Percentiles rank a stretch among this genome's conserved stretches.
phyloP scores from a whole-genome alignment of 2,113 vertebrate genomes.

The Osmerus mordax region DNA sequence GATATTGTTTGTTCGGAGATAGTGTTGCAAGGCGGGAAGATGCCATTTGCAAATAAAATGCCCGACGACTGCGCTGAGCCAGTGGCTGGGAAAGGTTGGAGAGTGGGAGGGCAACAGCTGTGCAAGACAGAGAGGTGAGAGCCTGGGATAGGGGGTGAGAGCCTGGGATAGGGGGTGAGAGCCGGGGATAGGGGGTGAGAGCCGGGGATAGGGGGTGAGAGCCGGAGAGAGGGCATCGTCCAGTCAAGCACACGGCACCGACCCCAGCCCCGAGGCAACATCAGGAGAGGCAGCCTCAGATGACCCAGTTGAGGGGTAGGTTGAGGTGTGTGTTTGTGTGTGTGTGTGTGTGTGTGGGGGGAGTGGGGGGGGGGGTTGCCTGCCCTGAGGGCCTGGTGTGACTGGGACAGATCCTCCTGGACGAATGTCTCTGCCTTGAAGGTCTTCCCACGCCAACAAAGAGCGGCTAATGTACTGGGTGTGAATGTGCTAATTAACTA shows the following conservation, averaged over 20 bases:
- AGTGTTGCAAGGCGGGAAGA: slow-evolving; percentile 2
- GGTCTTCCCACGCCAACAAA: too few species aligned
- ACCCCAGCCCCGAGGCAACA: slow-evolving; percentile 13
- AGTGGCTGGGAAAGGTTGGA: background rate
- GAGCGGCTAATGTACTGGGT: too few species aligned
- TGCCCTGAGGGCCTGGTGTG: slow-evolving; percentile 48
- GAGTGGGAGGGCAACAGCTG: background rate
- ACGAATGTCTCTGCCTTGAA: too few species aligned
- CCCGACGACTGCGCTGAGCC: background rate
- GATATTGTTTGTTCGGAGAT: slow-evolving; percentile 32
- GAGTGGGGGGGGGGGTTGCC: slow-evolving; percentile 7
- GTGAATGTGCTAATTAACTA: too few species aligned
- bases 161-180: slow-evolving; percentile 12
- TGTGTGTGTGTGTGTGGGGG: background rate
- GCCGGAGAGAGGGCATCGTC: slow-evolving; percentile 43
- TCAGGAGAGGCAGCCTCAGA: slow-evolving; percentile 26
- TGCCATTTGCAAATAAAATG: slow-evolving; percentile 47
- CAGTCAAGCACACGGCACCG: slow-evolving; percentile 35
- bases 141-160: too few species aligned
- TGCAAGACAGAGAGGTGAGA: background rate
- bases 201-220: background rate
- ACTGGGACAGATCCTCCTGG: slow-evolving; percentile 6
- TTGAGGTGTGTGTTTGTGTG: background rate
- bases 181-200: too few species aligned
- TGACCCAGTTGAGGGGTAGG: slow-evolving; percentile 17